Percentiles rank a stretch among this genome's conserved stretches.
Evolutionary conservation across 2,797 vertebrate genomes (phyloP).

Genomic region (Monodelphis domestica): DNA sequence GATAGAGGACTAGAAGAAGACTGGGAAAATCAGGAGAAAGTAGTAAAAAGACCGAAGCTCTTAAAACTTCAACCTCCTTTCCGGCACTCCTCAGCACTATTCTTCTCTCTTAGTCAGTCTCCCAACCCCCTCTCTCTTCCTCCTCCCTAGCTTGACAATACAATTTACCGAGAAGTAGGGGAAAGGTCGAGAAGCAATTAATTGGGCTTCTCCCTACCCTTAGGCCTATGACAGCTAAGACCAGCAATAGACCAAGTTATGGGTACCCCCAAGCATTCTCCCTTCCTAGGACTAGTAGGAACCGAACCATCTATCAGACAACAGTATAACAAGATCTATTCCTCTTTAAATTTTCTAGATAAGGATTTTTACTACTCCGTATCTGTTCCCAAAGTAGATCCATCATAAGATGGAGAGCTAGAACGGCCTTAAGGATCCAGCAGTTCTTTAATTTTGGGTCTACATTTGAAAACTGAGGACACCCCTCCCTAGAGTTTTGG

Average conservation of each 20-base stretch:
- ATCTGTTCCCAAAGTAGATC: not conserved
- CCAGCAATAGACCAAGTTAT: rapidly evolving
- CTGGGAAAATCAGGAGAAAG: not conserved
- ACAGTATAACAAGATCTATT: not conserved
- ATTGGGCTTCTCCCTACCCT: constrained; percentile 13
- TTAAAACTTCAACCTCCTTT: not conserved
- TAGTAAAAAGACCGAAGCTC: not conserved
- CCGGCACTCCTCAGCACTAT: not conserved
- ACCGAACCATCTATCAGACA: rapidly evolving
- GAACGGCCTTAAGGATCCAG: not conserved
- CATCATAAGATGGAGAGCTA: not conserved
- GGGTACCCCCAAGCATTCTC: not conserved
- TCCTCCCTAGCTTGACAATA: not conserved
- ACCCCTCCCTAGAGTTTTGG: not conserved
- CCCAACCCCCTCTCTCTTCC: not conserved
- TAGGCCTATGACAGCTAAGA: not conserved
- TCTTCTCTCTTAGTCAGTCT: not conserved
- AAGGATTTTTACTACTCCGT: not conserved
- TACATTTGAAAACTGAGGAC: not conserved
- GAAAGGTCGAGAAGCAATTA: constrained; percentile 40
- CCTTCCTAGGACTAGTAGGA: rapidly evolving
- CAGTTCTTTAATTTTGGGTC: not conserved
- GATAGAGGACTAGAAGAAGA: not conserved
- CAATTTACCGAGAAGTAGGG: not conserved
- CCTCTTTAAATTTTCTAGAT: not conserved